These are phyloP conservation scores for Xiphydria camelus DNA, from an alignment of 2,888 invertebrate species.

Conservation along the genomic window DNA sequence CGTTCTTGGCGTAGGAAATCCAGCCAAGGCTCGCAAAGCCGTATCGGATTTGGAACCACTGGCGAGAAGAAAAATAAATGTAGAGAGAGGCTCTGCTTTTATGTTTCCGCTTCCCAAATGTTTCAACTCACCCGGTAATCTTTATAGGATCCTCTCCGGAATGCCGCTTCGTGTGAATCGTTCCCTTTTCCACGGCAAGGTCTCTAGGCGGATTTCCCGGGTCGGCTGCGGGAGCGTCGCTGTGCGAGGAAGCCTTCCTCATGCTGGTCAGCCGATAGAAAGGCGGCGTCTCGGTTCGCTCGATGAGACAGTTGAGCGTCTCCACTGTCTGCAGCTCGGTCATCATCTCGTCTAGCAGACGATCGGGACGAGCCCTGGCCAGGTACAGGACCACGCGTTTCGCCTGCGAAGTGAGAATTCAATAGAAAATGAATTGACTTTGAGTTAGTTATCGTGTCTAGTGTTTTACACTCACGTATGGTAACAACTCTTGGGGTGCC, in stretches of 20 bases:
- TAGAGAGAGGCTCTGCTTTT: background rate
- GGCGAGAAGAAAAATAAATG: background rate
- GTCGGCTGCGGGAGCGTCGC: slow-evolving; percentile 60
- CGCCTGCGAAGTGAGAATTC: slow-evolving; percentile 65
- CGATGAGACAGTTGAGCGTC: slow-evolving; percentile 92
- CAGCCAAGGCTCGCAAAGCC: slow-evolving; percentile 63
- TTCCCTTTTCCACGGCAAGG: slow-evolving; percentile 85
- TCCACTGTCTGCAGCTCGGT: slow-evolving; percentile 96
- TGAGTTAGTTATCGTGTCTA: too few relatives aligned
- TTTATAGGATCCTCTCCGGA: slow-evolving; percentile 87
- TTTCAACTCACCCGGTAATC: slow-evolving; percentile 65
- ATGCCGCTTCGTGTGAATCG: slow-evolving; percentile 94
- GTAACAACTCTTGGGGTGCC: slow-evolving; percentile 92
- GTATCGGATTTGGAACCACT: slow-evolving; percentile 69
- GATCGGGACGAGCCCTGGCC: slow-evolving; percentile 88
- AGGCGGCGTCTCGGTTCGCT: slow-evolving; percentile 96
- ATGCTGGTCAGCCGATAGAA: slow-evolving; percentile 94
- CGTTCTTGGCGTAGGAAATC: slow-evolving; percentile 63
- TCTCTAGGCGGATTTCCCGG: slow-evolving; percentile 63
- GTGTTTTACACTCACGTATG: slow-evolving; percentile 72
- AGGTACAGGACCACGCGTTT: slow-evolving; percentile 93
- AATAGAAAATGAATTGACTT: background rate
- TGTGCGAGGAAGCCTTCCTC: slow-evolving; percentile 86
- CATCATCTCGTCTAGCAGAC: slow-evolving; percentile 96
- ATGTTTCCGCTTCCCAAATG: too few relatives aligned